These are phyloP conservation scores for Dugesia japonica DNA, from an alignment of 2,888 invertebrate genomes.

Conservation along the genomic window DNA sequence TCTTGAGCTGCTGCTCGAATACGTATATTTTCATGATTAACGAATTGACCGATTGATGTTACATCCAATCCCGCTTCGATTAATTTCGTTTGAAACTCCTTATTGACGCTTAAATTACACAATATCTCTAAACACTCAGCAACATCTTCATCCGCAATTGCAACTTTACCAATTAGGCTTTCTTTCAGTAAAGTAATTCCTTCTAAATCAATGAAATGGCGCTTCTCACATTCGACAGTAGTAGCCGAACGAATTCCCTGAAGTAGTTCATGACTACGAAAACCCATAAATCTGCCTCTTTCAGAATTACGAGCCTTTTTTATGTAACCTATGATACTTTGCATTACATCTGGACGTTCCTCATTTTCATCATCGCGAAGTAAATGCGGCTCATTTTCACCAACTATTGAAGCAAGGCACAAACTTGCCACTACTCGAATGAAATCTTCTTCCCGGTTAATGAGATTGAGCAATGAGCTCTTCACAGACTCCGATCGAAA, in stretches of 20 bases:
- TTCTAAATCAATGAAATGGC: not conserved
- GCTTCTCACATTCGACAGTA: not conserved
- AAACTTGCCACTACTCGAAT: slow-evolving; percentile 41
- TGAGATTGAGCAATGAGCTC: slow-evolving; percentile 25
- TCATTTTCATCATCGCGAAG: not conserved
- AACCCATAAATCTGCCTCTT: slow-evolving; percentile 39
- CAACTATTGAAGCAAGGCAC: slow-evolving; percentile 39
- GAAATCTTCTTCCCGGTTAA: slow-evolving; percentile 40
- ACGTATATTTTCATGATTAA: not conserved
- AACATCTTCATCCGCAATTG: not conserved
- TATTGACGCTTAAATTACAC: not conserved
- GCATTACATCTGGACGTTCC: slow-evolving; percentile 38
- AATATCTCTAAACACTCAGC: not conserved
- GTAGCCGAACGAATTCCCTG: not conserved
- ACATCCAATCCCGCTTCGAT: not conserved
- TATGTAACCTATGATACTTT: slow-evolving; percentile 39
- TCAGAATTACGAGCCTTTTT: slow-evolving; percentile 38
- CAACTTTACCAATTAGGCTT: not conserved
- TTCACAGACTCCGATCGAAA: slow-evolving; percentile 39
- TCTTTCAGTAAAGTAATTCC: not conserved
- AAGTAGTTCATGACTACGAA: not conserved
- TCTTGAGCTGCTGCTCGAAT: not conserved
- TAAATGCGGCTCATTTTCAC: slow-evolving; percentile 13
- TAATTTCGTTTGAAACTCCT: not conserved
- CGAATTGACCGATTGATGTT: not conserved